These are phyloP conservation scores for Panulirus ornatus DNA, from an alignment of 1,140 invertebrate genomes.

Conservation along the genomic window DNA sequence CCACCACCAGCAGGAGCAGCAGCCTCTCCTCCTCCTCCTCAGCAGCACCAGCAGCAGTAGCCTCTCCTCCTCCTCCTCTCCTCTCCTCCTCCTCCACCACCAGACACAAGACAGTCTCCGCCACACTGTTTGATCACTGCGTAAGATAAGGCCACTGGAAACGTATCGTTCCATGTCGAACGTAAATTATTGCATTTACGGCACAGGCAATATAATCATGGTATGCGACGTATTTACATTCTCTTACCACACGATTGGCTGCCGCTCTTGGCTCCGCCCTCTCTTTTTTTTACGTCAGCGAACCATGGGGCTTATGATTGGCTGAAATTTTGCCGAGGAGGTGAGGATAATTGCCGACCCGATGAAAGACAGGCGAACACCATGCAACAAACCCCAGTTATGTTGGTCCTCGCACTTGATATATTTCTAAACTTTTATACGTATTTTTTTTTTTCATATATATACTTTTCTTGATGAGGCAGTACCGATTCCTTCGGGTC, in stretches of 20 bases:
- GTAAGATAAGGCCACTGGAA: conserved; percentile 35
- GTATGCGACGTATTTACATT: conserved; percentile 61
- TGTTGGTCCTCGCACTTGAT: background rate
- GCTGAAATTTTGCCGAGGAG: conserved; percentile 41
- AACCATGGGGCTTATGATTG: conserved; percentile 36
- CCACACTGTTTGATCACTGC: too few relatives aligned
- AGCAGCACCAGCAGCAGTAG: too few relatives aligned
- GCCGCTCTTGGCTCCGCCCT: conserved; percentile 14
- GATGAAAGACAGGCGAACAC: conserved; percentile 12
- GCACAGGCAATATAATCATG: conserved; percentile 54
- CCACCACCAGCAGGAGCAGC: too few relatives aligned
- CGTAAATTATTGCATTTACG: conserved; percentile 44
- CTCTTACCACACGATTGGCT: conserved; percentile 39
- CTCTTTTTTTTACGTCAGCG: conserved; percentile 26
- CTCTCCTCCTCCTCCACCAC: background rate
- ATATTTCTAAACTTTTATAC: conserved; percentile 11
- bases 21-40: too few relatives aligned
- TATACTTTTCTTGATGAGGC: too few relatives aligned
- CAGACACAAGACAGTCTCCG: background rate
- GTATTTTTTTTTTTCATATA: too few relatives aligned
- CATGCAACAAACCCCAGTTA: conserved; percentile 19
- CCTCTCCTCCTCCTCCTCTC: background rate
- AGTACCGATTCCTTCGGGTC: too few relatives aligned
- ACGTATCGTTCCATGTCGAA: conserved; percentile 60
- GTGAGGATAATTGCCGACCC: conserved; percentile 49